Evolutionary conservation across 2,888 invertebrate species (phyloP).

Genomic region (Mimumesa dahlbomi): DNA sequence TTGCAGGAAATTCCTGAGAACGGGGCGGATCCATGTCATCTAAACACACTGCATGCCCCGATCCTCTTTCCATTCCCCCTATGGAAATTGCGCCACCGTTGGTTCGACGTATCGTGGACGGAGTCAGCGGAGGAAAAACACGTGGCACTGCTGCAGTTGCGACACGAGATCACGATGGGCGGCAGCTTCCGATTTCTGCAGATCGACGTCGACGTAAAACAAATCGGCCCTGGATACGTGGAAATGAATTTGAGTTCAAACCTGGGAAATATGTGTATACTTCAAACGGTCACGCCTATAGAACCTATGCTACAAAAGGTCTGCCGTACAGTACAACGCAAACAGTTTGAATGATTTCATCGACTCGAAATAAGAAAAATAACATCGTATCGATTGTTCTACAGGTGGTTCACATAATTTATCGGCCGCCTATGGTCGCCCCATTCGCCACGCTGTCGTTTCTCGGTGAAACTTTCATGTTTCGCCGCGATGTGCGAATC

Average conservation of each 20-base stretch:
- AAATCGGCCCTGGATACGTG: slow-evolving; percentile 90
- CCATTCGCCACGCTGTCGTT: slow-evolving; percentile 86
- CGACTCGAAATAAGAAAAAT: no score
- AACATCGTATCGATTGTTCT: not conserved
- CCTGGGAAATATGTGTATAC: slow-evolving; percentile 84
- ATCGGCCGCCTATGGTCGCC: slow-evolving; percentile 84
- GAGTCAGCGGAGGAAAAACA: no score
- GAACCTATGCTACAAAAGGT: slow-evolving; percentile 86
- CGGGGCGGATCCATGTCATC: slow-evolving; percentile 92
- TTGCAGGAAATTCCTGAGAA: slow-evolving; percentile 96
- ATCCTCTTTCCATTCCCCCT: slow-evolving; percentile 73
- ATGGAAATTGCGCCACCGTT: slow-evolving; percentile 75
- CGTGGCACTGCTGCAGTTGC: slow-evolving; percentile 84
- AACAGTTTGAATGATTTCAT: no score
- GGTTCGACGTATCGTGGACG: slow-evolving; percentile 80
- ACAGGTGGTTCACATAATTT: slow-evolving; percentile 89
- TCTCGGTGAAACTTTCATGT: slow-evolving; percentile 86
- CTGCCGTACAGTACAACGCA: not conserved
- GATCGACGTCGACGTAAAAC: slow-evolving; percentile 84
- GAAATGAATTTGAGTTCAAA: slow-evolving; percentile 84
- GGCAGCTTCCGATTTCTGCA: slow-evolving; percentile 82
- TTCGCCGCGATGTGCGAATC: slow-evolving; percentile 91
- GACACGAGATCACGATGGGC: slow-evolving; percentile 85
- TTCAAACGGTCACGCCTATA: slow-evolving; percentile 90
- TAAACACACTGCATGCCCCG: slow-evolving; percentile 88